Evolutionary conservation across 2,888 invertebrate genomes (phyloP).

Genomic region (Ochropleura plecta): DNA sequence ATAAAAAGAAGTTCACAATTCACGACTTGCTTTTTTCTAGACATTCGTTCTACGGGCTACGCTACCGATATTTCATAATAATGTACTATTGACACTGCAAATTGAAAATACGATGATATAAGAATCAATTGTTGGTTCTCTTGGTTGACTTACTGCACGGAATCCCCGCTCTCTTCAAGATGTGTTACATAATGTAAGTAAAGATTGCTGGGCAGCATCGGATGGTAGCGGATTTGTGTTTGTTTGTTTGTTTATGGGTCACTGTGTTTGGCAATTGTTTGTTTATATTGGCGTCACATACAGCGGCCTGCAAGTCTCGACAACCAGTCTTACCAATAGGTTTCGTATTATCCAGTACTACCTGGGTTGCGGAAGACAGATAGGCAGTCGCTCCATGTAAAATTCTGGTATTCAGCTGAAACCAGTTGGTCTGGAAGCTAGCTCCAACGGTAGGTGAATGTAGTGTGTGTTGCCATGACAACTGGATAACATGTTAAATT

Average conservation of each 20-base stretch:
- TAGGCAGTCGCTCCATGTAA: too few relatives aligned
- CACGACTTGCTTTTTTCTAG: conserved; percentile 10
- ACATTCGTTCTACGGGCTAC: neutral
- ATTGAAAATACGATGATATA: conserved; percentile 60
- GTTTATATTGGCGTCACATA: conserved; percentile 3
- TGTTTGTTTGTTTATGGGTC: conserved; percentile 9
- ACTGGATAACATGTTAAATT: neutral
- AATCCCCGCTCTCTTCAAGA: conserved; percentile 46
- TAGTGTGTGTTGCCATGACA: neutral
- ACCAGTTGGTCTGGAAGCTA: too few relatives aligned
- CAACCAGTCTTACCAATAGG: too few relatives aligned
- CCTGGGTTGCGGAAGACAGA: too few relatives aligned
- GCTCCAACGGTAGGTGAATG: too few relatives aligned
- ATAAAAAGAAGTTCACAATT: neutral
- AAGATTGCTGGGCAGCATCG: neutral
- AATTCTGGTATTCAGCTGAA: too few relatives aligned
- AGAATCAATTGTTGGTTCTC: conserved; percentile 58
- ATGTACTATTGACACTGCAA: conserved; percentile 36
- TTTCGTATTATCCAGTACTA: too few relatives aligned
- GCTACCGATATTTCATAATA: conserved; percentile 20
- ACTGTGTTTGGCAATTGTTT: neutral
- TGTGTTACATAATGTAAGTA: conserved; percentile 46
- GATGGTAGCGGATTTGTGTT: conserved; percentile 19
- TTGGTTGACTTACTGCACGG: conserved; percentile 37
- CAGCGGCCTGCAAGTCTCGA: too few relatives aligned